These are phyloP conservation scores for Yponomeuta malinellus DNA, from an alignment of 2,888 invertebrate species.

Conservation along the genomic window DNA sequence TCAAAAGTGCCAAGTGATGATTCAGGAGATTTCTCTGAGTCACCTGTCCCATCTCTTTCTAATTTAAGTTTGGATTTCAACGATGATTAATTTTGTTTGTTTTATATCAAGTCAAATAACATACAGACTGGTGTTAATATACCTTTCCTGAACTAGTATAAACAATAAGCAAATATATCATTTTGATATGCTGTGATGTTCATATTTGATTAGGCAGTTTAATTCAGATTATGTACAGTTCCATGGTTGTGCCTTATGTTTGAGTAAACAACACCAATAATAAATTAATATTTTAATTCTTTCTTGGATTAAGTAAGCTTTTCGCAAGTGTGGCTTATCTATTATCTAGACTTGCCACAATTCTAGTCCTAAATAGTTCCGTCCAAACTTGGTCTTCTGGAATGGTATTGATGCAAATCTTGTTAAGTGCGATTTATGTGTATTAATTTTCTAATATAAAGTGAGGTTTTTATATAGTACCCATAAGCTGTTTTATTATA, in stretches of 20 bases:
- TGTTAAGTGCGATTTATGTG: background rate
- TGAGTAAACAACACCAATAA: constrained; percentile 1
- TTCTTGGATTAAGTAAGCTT: background rate
- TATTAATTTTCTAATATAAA: constrained; percentile 2
- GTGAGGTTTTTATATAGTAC: background rate
- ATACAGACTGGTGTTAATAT: background rate
- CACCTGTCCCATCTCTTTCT: constrained; percentile 61
- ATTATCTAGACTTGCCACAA: background rate
- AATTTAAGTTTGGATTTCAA: constrained; percentile 66
- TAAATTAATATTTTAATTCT: constrained; percentile 6
- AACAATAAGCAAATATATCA: constrained; percentile 13
- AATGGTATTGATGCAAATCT: constrained; percentile 4
- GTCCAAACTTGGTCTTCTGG: constrained; percentile 47
- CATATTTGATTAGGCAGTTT: background rate
- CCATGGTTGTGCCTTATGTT: constrained; percentile 15
- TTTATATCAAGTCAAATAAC: background rate
- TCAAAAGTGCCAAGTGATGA: constrained; percentile 44
- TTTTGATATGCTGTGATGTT: background rate
- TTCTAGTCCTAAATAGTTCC: constrained; percentile 69
- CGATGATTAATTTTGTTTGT: constrained; percentile 43
- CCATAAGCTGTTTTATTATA: background rate
- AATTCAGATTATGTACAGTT: background rate
- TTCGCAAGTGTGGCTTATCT: background rate
- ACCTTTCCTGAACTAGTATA: constrained; percentile 5
- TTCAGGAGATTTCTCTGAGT: constrained; percentile 62